Base-by-base conservation (phyloP, 2,888 invertebrate genomes). In the Steinernema carpocapsae region DNA sequence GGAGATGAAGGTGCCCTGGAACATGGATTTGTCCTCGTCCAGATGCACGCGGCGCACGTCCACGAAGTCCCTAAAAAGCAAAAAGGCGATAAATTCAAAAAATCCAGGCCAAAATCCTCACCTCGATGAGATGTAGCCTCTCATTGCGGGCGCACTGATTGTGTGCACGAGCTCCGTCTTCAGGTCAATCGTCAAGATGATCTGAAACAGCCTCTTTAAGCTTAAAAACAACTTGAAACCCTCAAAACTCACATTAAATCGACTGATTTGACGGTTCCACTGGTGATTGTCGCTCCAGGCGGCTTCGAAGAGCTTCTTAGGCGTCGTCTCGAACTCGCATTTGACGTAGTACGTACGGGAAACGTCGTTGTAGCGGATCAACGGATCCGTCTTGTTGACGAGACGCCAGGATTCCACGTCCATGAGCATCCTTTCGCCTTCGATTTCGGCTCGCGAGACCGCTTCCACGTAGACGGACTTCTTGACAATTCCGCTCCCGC, bases 51-150 rank as follows among this genome's bases (percentile, higher is more conserved):
- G 74, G 26, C 78, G 74, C 22, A 78, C 70, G 43, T 78, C 77
- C n/a, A 79, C 75, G 51, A 81, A 79, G 32, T 78, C 76, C 71
- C 79, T 78, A 46, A 73, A 78, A 73, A 37, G 29, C 46, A 6
- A 22, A 17, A 17, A 3, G 6, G n/a, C n/a, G 43, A 43, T 7
- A 43, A 43, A 43, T 43, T 43, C 14, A 43, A 43, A 43, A 43
- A 43, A 43, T 7, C 37, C 37, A 10, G 10, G 10, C 10, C 37
- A 37, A 6, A 17, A 17, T 32, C 29, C 64, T 37, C 26, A 80
- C 80, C 83, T 78, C 7, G 83, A 82, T 0, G 84, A 76, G 37
- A 85, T 82, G 74, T 85, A 85, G 19, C 85, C 85, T 7, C 84
- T 78, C 77, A 82, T 77, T 2, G 85, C 85, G 10, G 85, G 84